A percentile compares a stretch with the other conserved stretches of the same genome.
Conservation (phyloP, 2,888 invertebrate genomes). For the Strigamia maritima region DNA sequence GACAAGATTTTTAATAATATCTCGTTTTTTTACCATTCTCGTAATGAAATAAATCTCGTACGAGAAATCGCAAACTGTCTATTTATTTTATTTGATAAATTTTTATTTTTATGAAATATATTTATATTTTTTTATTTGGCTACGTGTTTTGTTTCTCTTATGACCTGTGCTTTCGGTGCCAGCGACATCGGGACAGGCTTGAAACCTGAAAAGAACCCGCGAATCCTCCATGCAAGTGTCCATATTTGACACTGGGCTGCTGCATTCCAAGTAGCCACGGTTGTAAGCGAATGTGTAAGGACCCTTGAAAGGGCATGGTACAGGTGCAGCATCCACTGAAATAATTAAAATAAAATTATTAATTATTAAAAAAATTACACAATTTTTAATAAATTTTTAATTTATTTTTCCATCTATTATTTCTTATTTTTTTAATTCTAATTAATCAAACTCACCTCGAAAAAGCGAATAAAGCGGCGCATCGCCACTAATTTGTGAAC, state of each 20-base stretch:
- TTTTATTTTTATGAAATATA: no score
- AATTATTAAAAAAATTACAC: no score
- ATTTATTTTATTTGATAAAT: no score
- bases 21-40: no score
- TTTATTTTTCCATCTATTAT: no score
- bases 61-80: no score
- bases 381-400: no score
- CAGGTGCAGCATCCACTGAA: conserved; percentile 46
- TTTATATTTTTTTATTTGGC: no score
- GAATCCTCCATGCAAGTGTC: conserved; percentile 43
- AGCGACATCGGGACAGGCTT: conserved; percentile 43
- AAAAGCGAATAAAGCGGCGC: conserved; percentile 52
- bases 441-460: conserved; percentile 48
- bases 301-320: conserved; percentile 50
- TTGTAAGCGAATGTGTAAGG: conserved; percentile 50
- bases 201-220: conserved; percentile 42
- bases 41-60: no score
- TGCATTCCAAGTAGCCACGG: conserved; percentile 42
- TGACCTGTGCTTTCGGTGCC: conserved; percentile 43
- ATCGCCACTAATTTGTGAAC: conserved; percentile 52
- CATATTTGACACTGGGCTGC: conserved; percentile 42
- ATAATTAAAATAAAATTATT: neutral
- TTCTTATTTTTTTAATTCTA: no score
- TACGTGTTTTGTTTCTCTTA: neutral
- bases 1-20: no score